Evolutionary conservation across 1,140 invertebrate species (phyloP), one percentile per base, ranked within the genome.

Genomic region (Drosophila dunni): DNA sequence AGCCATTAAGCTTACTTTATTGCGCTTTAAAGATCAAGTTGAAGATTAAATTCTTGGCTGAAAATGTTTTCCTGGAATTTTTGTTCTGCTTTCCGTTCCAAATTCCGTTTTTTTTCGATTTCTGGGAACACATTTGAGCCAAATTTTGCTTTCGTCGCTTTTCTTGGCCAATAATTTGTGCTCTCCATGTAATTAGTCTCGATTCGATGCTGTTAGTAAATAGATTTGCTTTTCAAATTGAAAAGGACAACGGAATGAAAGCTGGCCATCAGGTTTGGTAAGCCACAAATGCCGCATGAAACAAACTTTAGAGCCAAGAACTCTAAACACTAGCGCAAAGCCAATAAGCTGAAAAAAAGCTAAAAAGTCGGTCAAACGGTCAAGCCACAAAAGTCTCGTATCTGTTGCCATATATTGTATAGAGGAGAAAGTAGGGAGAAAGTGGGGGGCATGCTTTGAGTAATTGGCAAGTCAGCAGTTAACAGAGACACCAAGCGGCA

Each of bases 401-500:
- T 48, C 62, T 44, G 63, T 44, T 36, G 42, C 42, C 40, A 58
- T 51, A 36, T 66, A 58, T 65, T 57, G 36, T 56, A 29, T 29
- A 24, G 24, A 3, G 3, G 24, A 24, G 1, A 24, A 24, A n/a
- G n/a, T n/a, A 20, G 17, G 17, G 17, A 20, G 17, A 29, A 11
- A 29, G 3, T 33, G 13, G 24, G 17, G 15, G 11, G 13, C 34
- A 34, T 42, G 65, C 64, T 57, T 63, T 82, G 81, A 84, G 71
- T 83, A 83, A 82, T 82, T 82, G 81, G 66, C 76, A 75, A 79
- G 71, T 83, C 71, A 64, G 77, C 80, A 75, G 71, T 79, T 83
- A 48, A 57, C 44, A 53, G 34, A 58, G 54, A 62, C 53, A 57
- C 58, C 71, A 60, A 58, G n/a, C 6, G 36, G 38, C 51, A 42